Evolutionary conservation across 1,140 invertebrate genomes (phyloP).

Genomic region (Heliconius hewitsoni): DNA sequence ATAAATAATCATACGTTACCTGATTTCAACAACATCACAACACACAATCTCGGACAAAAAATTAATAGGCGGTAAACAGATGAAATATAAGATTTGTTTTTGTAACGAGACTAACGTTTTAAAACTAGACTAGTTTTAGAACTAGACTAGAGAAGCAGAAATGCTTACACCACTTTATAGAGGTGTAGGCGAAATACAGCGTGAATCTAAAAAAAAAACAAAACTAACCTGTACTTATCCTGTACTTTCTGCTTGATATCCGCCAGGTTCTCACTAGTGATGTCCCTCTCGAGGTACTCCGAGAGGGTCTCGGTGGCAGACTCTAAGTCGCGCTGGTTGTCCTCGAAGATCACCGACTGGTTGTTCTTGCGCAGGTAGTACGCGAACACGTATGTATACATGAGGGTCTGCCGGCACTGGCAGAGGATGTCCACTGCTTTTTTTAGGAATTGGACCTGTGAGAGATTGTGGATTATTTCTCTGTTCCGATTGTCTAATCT

Average conservation of each 20-base stretch:
- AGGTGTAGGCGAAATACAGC: too few relatives aligned
- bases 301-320: slow-evolving; percentile 97
- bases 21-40: too few relatives aligned
- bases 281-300: slow-evolving; percentile 98
- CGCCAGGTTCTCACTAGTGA: slow-evolving; percentile 97
- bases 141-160: too few relatives aligned
- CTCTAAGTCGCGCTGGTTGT: slow-evolving; percentile 99
- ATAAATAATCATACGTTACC: too few relatives aligned
- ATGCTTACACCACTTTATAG: too few relatives aligned
- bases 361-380: slow-evolving; percentile 99
- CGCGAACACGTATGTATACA: slow-evolving; percentile 99
- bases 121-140: too few relatives aligned
- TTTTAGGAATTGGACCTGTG: slow-evolving; percentile 96
- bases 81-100: too few relatives aligned
- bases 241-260: slow-evolving; percentile 99
- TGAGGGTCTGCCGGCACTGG: slow-evolving; percentile 97
- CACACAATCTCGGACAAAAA: too few relatives aligned
- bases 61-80: too few relatives aligned
- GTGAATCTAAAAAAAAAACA: not conserved
- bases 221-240: slow-evolving; percentile 95
- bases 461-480: not conserved
- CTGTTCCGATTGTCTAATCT: too few relatives aligned
- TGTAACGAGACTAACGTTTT: too few relatives aligned
- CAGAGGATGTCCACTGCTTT: slow-evolving; percentile 99
- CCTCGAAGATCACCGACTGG: slow-evolving; percentile 99